phyloP scores from a whole-genome alignment of 2,888 invertebrate genomes.

The Limulus polyphemus region DNA sequence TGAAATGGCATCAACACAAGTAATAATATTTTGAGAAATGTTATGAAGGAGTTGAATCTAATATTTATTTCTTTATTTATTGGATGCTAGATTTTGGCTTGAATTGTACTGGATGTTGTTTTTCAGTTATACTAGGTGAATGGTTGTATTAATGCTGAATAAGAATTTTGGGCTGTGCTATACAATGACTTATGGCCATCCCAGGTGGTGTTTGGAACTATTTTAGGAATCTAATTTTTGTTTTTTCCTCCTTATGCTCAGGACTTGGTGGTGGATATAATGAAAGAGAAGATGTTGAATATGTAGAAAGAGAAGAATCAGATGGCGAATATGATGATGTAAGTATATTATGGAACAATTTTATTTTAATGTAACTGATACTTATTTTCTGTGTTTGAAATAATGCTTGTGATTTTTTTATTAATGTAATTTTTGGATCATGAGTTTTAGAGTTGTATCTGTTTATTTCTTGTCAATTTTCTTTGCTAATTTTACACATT shows the following conservation, averaged over 20 bases:
- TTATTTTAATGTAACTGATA: not conserved
- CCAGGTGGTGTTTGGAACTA: no score
- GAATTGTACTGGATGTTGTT: no score
- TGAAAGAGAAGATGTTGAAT: conserved; percentile 90
- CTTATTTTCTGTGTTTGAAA: not conserved
- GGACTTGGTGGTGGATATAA: conserved; percentile 57
- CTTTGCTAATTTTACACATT: not conserved
- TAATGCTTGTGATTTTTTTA: not conserved
- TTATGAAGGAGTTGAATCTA: no score
- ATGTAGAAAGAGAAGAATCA: conserved; percentile 69
- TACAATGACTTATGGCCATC: no score
- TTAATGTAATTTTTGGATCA: not conserved
- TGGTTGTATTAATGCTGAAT: no score
- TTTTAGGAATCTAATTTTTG: no score
- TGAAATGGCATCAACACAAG: no score
- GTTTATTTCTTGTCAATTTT: not conserved
- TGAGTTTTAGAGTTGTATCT: not conserved
- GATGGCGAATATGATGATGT: conserved; percentile 97
- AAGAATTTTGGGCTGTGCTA: no score
- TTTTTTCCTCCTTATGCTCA: conserved; percentile 13
- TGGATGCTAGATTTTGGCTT: no score
- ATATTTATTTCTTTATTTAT: no score
- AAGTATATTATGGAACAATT: conserved; percentile 20
- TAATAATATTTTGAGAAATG: no score
- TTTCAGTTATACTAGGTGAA: no score